Base-by-base conservation (phyloP, 2,113 vertebrate species). In the Scomber japonicus region DNA sequence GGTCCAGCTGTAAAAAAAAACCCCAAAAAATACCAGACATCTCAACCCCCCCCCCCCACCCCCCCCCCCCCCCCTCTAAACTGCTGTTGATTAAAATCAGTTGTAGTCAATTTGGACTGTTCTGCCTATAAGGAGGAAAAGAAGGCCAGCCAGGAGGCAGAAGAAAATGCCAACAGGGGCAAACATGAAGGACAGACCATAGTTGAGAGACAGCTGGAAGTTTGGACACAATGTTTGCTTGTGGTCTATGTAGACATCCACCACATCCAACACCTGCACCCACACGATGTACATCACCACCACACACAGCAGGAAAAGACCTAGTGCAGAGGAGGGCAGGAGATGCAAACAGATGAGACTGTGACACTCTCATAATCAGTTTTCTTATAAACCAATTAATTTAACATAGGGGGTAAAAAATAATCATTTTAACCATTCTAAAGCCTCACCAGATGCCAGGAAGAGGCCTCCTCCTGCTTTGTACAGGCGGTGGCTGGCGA, bases 101-200 rank as follows among this genome's bases (percentile, higher is more conserved):
- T 86, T 55, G 61, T 61, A 89, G 54, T 91, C 87, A 31, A 80
- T 77, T 77, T 96, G 94, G 89, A 98, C 93, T 35, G 96, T 90
- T 74, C 95, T 95, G 0, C 97, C 97, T 17, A 98, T 94, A 53
- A 97, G 88, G 10, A 98, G 91, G 78, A 99, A 99, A 3, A 99
- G 95, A 72, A 99, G 93, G 61, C 98, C 98, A 8, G 97, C 93
- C 60, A 99, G 90, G 50, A 99, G 76, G 87, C 95, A 94, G 92
- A 99, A 99, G 91, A 98, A 95, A 74, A 96, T 95, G 57, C 97
- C 97, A 8, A 96, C 61, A 1, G 97, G 96, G 50, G 98, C 98
- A 71, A 99, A 88, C 88, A 99, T 97, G 91, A 99, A 99, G 0
- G 97, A 98, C 93, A 97, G 96, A 64, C 98, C 98, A 0, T 98